These are phyloP conservation scores for Mus spicilegus DNA, from an alignment of 2,113 vertebrate genomes.

Conservation along the genomic window DNA sequence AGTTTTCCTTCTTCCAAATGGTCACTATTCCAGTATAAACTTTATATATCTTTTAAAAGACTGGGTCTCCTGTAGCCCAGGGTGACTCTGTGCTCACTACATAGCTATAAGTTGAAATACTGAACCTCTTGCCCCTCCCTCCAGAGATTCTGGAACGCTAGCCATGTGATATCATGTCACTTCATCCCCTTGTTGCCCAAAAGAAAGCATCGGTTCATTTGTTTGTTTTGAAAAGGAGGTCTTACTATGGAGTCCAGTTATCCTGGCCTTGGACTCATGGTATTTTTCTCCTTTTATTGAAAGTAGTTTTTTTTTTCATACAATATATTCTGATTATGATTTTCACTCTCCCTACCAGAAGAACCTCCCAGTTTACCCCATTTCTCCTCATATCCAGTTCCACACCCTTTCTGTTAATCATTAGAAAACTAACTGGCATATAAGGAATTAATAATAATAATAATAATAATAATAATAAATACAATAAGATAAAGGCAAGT, in stretches of 20 bases:
- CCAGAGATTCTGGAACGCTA: not conserved
- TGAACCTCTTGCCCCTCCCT: not conserved
- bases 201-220: not conserved
- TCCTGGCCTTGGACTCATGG: too few species aligned
- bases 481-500: not conserved
- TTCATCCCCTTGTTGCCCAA: not conserved
- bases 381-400: not conserved
- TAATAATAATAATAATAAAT: too few species aligned
- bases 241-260: not conserved
- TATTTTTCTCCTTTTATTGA: not conserved
- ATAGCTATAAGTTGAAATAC: not conserved
- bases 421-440: not conserved
- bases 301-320: not conserved
- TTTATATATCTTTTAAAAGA: not conserved
- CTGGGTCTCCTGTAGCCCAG: not conserved
- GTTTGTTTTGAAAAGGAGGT: not conserved
- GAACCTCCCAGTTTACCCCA: not conserved
- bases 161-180: too few species aligned
- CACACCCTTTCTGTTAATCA: not conserved
- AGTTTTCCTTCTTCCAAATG: not conserved
- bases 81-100: not conserved
- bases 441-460: not conserved
- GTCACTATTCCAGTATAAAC: conserved; percentile 36
- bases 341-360: not conserved
- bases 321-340: not conserved